A percentile compares a stretch with the other conserved stretches of the same genome.
Evolutionary conservation across 2,888 invertebrate genomes (phyloP).

Genomic region (Himalopsyche tibetana): DNA sequence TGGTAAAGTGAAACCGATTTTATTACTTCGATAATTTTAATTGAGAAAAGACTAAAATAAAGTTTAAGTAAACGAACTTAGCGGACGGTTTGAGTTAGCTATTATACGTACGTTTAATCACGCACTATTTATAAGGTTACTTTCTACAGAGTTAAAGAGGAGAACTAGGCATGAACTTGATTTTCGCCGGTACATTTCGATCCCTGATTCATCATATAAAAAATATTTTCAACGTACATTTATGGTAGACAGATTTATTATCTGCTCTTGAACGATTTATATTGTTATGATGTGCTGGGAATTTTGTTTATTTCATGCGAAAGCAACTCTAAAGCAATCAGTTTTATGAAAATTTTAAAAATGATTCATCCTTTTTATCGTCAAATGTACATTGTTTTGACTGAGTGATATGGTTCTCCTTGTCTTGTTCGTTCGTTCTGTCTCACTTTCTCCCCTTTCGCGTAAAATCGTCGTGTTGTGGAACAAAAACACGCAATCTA

Average conservation of each 20-base stretch:
- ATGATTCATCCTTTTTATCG: slow-evolving; percentile 34
- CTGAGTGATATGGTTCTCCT: slow-evolving; percentile 13
- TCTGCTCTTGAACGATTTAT: slow-evolving; percentile 3
- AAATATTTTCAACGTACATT: background rate
- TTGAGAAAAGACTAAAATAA: too few species aligned
- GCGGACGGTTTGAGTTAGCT: too few species aligned
- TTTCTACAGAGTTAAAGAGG: too few species aligned
- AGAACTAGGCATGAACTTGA: too few species aligned
- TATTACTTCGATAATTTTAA: too few species aligned
- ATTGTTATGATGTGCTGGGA: slow-evolving; percentile 25
- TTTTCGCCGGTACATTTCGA: too few species aligned
- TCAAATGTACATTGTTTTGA: slow-evolving; percentile 34
- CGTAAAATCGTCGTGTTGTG: slow-evolving; percentile 29
- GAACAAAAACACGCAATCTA: slow-evolving; percentile 63
- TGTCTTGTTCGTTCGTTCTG: background rate
- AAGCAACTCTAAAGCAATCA: slow-evolving; percentile 21
- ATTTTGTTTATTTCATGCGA: slow-evolving; percentile 4
- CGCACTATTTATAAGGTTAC: too few species aligned
- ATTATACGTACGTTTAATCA: too few species aligned
- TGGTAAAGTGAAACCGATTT: too few species aligned
- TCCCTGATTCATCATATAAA: too few species aligned
- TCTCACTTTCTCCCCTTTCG: slow-evolving; percentile 25
- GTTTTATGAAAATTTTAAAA: slow-evolving; percentile 17
- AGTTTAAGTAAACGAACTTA: too few species aligned
- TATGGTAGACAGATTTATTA: slow-evolving; percentile 21